Evolutionary conservation across 1,140 invertebrate species (phyloP).

Genomic region (Pachyrhynchus sulphureomaculatus): DNA sequence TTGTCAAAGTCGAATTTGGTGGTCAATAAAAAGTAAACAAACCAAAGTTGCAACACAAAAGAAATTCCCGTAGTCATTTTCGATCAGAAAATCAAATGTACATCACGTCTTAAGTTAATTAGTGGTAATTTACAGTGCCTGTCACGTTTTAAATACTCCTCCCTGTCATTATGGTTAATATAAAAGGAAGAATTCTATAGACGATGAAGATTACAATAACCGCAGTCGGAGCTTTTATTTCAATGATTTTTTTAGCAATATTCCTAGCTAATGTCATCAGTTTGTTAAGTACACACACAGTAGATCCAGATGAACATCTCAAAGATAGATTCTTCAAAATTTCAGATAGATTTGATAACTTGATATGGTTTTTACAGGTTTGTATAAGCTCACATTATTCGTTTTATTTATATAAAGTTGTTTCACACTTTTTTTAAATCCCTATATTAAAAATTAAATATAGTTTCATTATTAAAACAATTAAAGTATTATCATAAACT

Average conservation of each 20-base stretch:
- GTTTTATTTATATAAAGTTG: no score
- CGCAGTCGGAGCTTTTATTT: constrained; percentile 53
- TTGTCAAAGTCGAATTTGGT: no score
- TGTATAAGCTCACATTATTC: constrained; percentile 35
- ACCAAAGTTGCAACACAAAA: background rate
- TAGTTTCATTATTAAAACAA: no score
- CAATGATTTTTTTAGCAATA: constrained; percentile 57
- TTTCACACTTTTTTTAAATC: no score
- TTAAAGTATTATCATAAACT: no score
- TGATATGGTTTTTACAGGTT: constrained; percentile 80
- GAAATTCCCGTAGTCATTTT: background rate
- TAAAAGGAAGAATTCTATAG: constrained; percentile 2
- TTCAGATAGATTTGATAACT: constrained; percentile 57
- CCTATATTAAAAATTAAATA: no score
- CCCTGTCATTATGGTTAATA: constrained; percentile 10
- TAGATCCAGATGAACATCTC: constrained; percentile 20
- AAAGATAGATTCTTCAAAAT: constrained; percentile 48
- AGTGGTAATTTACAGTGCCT: background rate
- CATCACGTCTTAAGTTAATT: background rate
- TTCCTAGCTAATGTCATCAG: constrained; percentile 59
- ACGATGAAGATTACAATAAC: constrained; percentile 57
- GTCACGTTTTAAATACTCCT: background rate
- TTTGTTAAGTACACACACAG: constrained; percentile 54
- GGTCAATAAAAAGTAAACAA: no score
- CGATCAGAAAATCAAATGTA: background rate